A percentile compares a stretch with the other conserved stretches of the same genome.
Evolutionary conservation across 2,888 invertebrate species (phyloP).

Genomic region (Brachynemurus nebulosus): DNA sequence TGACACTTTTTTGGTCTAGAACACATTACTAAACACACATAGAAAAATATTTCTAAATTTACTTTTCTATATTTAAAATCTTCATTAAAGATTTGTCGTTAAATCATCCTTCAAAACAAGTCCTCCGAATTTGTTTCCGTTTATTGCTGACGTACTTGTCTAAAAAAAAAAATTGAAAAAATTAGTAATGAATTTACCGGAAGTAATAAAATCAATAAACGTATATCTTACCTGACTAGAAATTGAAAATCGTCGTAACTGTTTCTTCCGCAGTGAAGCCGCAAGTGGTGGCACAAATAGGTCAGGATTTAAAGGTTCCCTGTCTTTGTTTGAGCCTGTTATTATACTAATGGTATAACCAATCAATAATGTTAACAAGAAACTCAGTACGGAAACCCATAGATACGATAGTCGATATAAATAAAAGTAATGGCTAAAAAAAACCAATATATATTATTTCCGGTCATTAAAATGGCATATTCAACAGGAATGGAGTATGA

Average conservation of each 20-base stretch:
- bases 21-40: no score
- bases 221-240: conserved; percentile 6
- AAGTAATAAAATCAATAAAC: not conserved
- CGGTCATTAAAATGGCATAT: no score
- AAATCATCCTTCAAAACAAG: not conserved
- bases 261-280: conserved; percentile 28
- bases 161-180: not conserved
- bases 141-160: not conserved
- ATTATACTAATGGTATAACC: conserved; percentile 38
- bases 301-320: conserved; percentile 36
- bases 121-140: not conserved
- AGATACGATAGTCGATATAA: conserved; percentile 58
- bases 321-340: conserved; percentile 24
- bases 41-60: no score
- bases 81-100: conserved; percentile 2
- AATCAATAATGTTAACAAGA: conserved; percentile 33
- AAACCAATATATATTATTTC: no score
- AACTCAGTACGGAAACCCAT: conserved; percentile 50
- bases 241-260: conserved; percentile 9
- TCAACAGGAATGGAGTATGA: no score
- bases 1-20: no score
- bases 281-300: conserved; percentile 43
- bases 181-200: no score
- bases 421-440: conserved; percentile 39
- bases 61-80: not conserved